Base-by-base conservation (phyloP, 2,113 vertebrate genomes). In the Nothobranchius kuhntae region DNA sequence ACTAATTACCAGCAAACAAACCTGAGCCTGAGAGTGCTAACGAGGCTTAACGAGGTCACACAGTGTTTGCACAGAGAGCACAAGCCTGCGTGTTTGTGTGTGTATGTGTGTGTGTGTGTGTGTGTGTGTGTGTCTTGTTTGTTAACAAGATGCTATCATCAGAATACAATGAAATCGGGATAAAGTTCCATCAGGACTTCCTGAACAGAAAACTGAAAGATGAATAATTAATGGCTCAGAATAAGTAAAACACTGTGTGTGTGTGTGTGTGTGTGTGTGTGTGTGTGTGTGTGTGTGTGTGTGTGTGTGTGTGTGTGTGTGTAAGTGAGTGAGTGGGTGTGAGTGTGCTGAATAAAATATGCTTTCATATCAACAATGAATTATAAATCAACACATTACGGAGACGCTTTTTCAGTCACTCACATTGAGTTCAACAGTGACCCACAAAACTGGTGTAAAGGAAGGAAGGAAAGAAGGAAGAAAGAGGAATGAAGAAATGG, bases 1-100 rank as follows among this genome's bases (percentile, higher is more conserved):
- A 88, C 76, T 82, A 85, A 89, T 88, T 85, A 87, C 73, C 73
- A 68, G 69, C 76, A 86, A 89, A 87, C 82, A 88, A 68, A 77
- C 50, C 76, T 52, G 68, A 78, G 40, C 11, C 57, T 60, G 59
- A 66, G 60, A 69, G 61, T 45, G 13, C 82, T 86, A 87, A 87
- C 83, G 56, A 83, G 83, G 81, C 78, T 86, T 81, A 83, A 83
- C 81, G 65, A 84, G 85, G 83, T 89, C 85, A 81, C 54, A 68
- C 26, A 0, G 10, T 73, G 75, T 75, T 67, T 74, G 61, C 69
- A 57, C 47, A 55, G 13, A 35, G 38, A 35, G 36, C 13, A 7
- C 21, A 6, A 42, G 52, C 9, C 54, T 9, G 71, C 9, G 65
- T 12, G 54, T 52, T 21, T 44, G 60, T 36, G 66, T 55, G 50